Conservation (phyloP, 1,140 invertebrate genomes). For the Linepithema humile region DNA sequence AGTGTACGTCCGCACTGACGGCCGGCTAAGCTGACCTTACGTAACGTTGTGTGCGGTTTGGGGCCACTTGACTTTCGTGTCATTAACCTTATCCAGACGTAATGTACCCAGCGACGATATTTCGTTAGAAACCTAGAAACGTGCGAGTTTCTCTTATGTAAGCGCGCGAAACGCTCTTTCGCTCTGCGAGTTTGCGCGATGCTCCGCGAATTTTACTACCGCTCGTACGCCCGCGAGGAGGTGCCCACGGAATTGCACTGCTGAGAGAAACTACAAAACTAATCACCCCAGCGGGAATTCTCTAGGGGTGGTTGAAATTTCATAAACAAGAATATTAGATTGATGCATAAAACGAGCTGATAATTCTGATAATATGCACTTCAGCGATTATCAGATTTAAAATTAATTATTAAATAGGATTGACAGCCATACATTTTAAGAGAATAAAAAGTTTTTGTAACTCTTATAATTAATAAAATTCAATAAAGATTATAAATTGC, state of each 20-base stretch:
- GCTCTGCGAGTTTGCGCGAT: background rate
- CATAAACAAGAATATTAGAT: background rate
- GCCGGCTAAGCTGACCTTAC: constrained; percentile 68
- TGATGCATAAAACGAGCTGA: background rate
- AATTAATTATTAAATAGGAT: no score
- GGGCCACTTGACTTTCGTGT: constrained; percentile 78
- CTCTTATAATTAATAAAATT: background rate
- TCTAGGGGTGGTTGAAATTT: background rate
- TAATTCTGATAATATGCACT: no score
- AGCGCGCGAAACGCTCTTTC: constrained; percentile 37
- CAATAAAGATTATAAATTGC: background rate
- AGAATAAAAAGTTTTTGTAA: no score
- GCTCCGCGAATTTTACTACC: background rate
- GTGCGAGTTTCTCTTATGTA: constrained; percentile 77
- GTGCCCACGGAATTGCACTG: background rate
- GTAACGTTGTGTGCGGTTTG: constrained; percentile 74
- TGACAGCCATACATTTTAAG: no score
- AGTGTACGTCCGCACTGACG: constrained; percentile 1
- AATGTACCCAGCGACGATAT: constrained; percentile 68
- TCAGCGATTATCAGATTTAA: no score
- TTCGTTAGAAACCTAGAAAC: constrained; percentile 77
- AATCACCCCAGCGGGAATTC: background rate
- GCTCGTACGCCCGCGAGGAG: background rate
- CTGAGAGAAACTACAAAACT: background rate
- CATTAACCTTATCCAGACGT: constrained; percentile 75